These are phyloP conservation scores for Clarias magur DNA, from an alignment of 2,113 vertebrate genomes.

Conservation along the genomic window DNA sequence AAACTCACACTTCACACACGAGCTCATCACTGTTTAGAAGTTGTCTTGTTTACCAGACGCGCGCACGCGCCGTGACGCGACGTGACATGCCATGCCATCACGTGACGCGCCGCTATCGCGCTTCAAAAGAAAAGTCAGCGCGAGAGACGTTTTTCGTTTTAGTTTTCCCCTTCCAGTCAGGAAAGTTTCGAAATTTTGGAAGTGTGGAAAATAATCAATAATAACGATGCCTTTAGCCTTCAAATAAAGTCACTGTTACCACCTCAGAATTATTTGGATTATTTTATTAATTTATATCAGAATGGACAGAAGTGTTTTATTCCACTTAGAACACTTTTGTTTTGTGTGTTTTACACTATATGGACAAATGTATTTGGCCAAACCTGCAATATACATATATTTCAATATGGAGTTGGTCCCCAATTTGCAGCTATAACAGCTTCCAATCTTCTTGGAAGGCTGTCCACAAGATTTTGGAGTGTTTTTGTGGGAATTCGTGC, in stretches of 20 bases:
- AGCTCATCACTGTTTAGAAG: neutral
- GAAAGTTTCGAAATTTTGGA: too few relatives aligned
- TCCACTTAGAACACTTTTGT: neutral
- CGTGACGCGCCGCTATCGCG: neutral
- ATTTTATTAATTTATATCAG: neutral
- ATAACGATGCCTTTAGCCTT: neutral
- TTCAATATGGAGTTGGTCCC: too few relatives aligned
- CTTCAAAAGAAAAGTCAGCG: constrained; percentile 42
- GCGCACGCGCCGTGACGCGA: neutral
- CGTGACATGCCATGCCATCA: too few relatives aligned
- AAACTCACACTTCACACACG: constrained; percentile 31
- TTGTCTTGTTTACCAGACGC: neutral
- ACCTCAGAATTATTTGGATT: too few relatives aligned
- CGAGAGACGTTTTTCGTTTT: neutral
- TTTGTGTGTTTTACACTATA: too few relatives aligned
- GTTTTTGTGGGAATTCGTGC: too few relatives aligned
- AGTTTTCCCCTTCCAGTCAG: neutral
- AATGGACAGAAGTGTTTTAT: neutral
- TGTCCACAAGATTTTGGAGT: too few relatives aligned
- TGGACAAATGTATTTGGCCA: too few relatives aligned
- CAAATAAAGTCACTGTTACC: too few relatives aligned
- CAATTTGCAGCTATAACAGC: too few relatives aligned
- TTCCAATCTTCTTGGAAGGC: too few relatives aligned
- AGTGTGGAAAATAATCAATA: neutral
- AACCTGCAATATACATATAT: too few relatives aligned